Base-by-base conservation (phyloP, 2,888 invertebrate genomes). In the Mechanitis messenoides region DNA sequence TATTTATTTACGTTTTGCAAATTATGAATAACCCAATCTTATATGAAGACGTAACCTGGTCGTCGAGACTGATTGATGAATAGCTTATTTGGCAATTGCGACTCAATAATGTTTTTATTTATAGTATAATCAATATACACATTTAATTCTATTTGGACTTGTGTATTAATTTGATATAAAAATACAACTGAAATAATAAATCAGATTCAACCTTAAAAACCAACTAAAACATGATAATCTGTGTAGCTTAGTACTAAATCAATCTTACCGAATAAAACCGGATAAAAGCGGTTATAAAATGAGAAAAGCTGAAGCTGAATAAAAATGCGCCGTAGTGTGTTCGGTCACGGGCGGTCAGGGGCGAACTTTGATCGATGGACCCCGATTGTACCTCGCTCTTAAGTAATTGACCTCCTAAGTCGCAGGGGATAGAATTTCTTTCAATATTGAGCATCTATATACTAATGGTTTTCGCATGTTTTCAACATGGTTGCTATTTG, bases 351-450 rank as follows among this genome's bases (percentile, higher is more conserved):
- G 64, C 69, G 68, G 70, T 68, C 69, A 70, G 66, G 72, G 69
- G 78, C 78, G 79, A 84, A 84, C 85, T 86, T 87, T 89, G 88
- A 88, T 88, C 85, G 87, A 89, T 87, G 80, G 82, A 73, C 78
- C 68, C 79, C 50, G 31, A 50, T 50, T 50, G 50, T 50, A 31
- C 50, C 50, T 28, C 31, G 50, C 31, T 50, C 50, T 50, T 50
- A 50, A 50, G 50, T 50, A 50, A 50, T 50, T 50, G 50, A 50
- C 50, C 56, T 33, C 50, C 38, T 59, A 45, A 54, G 45, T n/a
- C 38, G 46, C 35, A 35, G 56, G 47, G 55, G 45, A 50, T 47
- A 56, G 38, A 35, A 50, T 31, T 53, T 33, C 42, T 33, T 42
- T 5, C 45, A 56, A 12, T 56, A 56, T 46, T 56, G 42, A 42